These are phyloP conservation scores for Hyalella azteca DNA, from an alignment of 2,888 invertebrate species.

Conservation along the genomic window DNA sequence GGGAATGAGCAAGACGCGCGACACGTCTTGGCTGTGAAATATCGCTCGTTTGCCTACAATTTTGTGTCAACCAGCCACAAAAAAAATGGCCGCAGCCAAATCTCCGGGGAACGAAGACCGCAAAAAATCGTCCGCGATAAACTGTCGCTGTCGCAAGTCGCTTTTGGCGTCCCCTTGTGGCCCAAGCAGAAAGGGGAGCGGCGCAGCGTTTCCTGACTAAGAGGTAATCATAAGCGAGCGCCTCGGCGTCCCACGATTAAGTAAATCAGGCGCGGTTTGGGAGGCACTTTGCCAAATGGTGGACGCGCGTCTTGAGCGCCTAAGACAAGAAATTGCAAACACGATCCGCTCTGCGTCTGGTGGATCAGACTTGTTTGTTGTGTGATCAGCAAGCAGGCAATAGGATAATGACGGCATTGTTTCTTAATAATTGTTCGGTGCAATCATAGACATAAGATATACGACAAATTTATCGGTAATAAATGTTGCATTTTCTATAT, in stretches of 20 bases:
- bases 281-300: not conserved
- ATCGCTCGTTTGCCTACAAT: constrained; percentile 26
- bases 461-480: too few species aligned
- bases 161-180: not conserved
- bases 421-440: too few species aligned
- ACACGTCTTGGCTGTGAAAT: constrained; percentile 18
- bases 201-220: not conserved
- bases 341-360: too few species aligned
- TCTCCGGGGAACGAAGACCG: not conserved
- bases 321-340: too few species aligned
- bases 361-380: too few species aligned
- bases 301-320: too few species aligned
- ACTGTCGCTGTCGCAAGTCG: not conserved
- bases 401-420: too few species aligned
- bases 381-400: too few species aligned
- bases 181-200: not conserved
- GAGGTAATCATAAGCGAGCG: not conserved
- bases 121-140: constrained; percentile 12
- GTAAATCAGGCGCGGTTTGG: not conserved
- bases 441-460: too few species aligned
- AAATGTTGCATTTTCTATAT: too few species aligned
- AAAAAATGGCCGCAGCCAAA: not conserved
- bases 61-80: constrained; percentile 13
- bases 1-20: not conserved
- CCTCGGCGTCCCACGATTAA: not conserved